Conservation (phyloP, 2,113 vertebrate genomes). For the Pseudolaguvia tuberculata region DNA sequence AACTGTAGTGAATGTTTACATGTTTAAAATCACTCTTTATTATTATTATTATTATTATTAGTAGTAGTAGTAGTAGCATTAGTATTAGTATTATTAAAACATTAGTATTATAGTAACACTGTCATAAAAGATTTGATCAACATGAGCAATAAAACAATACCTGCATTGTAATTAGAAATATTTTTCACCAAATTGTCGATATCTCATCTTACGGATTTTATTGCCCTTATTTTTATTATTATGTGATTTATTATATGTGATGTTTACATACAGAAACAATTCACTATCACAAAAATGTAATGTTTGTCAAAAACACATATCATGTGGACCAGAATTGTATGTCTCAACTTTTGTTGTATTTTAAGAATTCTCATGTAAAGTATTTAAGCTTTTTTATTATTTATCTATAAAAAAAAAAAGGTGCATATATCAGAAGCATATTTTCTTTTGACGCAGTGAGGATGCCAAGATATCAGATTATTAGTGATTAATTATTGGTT, state of each 20-base stretch:
- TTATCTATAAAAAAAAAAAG: background rate
- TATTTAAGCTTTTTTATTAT: background rate
- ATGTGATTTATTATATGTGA: constrained; percentile 13
- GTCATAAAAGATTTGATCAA: constrained; percentile 37
- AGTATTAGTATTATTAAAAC: constrained; percentile 12
- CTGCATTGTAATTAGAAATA: constrained; percentile 23
- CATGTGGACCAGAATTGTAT: constrained; percentile 4
- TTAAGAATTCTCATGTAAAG: background rate
- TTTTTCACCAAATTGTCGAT: constrained; percentile 11
- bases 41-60: constrained; percentile 11
- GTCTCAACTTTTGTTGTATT: constrained; percentile 9
- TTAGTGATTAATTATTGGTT: background rate
- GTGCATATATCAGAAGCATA: constrained; percentile 3
- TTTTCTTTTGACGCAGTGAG: background rate
- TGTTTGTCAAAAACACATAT: constrained; percentile 8
- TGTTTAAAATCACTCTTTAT: constrained; percentile 42
- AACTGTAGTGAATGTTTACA: constrained; percentile 51
- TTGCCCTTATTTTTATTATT: background rate
- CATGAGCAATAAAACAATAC: constrained; percentile 45
- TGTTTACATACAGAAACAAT: constrained; percentile 18
- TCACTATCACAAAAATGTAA: background rate
- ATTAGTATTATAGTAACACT: constrained; percentile 29
- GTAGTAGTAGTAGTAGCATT: too few species aligned
- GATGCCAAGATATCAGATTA: background rate
- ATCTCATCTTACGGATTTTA: constrained; percentile 5